Evolutionary conservation across 2,888 invertebrate genomes (phyloP).

Genomic region (Meta bourneti): DNA sequence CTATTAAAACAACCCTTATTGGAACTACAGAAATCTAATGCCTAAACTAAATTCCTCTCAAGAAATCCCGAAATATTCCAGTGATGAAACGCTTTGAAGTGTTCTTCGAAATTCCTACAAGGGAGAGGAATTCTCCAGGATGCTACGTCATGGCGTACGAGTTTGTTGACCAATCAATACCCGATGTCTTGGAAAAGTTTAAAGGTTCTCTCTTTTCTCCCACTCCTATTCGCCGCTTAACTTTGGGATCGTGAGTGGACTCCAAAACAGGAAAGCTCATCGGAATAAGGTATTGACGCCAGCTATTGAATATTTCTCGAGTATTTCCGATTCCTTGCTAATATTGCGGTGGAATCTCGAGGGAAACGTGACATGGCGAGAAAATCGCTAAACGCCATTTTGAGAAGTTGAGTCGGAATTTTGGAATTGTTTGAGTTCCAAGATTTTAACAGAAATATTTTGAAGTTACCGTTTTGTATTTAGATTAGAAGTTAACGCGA

Average conservation of each 20-base stretch:
- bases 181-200: constrained; percentile 27
- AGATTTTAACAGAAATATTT: background rate
- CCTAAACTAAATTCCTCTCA: background rate
- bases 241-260: constrained; percentile 26
- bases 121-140: constrained; percentile 1
- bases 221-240: constrained; percentile 19
- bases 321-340: background rate
- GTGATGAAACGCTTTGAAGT: background rate
- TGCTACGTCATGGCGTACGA: background rate
- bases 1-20: background rate
- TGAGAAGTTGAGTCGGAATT: no score
- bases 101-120: constrained; percentile 1
- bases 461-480: background rate
- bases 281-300: background rate
- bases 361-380: constrained; percentile 14
- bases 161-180: constrained; percentile 31
- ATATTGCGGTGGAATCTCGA: background rate
- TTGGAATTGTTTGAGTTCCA: background rate
- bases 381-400: background rate
- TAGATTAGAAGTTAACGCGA: background rate
- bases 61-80: background rate
- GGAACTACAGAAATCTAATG: background rate
- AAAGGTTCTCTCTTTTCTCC: constrained; percentile 3
- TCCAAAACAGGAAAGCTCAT: background rate
- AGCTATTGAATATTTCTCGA: constrained; percentile 26